A percentile compares a stretch with the other conserved stretches of the same genome.
These are phyloP conservation scores for Anolis sagrei DNA, from an alignment of 2,113 vertebrate genomes.

Conservation along the genomic window DNA sequence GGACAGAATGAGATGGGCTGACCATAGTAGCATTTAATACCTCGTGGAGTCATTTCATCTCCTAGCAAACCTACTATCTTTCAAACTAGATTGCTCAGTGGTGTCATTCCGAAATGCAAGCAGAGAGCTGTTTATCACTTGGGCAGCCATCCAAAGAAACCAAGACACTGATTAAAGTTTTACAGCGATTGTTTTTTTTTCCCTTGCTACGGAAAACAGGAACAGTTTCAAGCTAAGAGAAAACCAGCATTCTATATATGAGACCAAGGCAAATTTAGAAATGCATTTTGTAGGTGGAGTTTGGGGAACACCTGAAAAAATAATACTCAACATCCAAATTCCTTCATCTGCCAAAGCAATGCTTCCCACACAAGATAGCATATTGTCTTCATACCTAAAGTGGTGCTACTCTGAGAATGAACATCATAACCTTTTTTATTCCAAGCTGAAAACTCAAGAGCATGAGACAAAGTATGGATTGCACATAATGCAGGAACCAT, in stretches of 20 bases:
- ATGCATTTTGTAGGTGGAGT: no score
- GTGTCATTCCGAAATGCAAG: constrained; percentile 48
- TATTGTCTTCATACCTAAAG: no score
- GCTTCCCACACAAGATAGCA: no score
- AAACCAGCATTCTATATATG: not conserved
- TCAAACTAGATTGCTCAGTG: constrained; percentile 62
- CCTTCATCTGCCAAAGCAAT: no score
- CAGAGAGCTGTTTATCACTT: constrained; percentile 66
- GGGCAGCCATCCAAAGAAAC: constrained; percentile 68
- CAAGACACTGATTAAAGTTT: constrained; percentile 58
- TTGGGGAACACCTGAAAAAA: no score
- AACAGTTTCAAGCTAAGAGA: constrained; percentile 60
- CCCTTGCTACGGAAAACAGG: constrained; percentile 63
- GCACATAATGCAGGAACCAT: no score
- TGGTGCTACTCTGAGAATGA: no score
- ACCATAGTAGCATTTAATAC: constrained; percentile 52
- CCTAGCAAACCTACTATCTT: constrained; percentile 66
- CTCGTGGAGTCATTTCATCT: constrained; percentile 66
- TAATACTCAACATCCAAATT: no score
- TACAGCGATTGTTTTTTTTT: constrained; percentile 60
- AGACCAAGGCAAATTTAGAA: not conserved
- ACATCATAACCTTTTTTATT: no score
- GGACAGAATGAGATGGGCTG: constrained; percentile 58
- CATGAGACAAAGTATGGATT: no score
- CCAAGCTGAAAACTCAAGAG: no score